Evolutionary conservation across 2,888 invertebrate species (phyloP), one percentile per base, ranked within the genome.

Genomic region (Colletes collaris): DNA sequence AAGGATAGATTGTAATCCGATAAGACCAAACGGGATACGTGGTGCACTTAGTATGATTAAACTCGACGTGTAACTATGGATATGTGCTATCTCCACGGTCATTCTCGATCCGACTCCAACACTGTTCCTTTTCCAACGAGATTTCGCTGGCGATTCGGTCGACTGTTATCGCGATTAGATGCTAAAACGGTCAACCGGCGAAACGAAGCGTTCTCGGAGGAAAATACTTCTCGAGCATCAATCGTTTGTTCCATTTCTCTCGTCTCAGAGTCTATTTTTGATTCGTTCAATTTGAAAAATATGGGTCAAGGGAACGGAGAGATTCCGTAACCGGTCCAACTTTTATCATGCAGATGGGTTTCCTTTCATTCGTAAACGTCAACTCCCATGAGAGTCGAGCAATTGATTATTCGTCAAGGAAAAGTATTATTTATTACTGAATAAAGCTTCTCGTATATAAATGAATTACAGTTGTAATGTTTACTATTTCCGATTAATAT

Each of bases 21-120:
- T 89, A 90, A 87, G 64, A 86, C 86, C 85, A 84, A 82, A 83
- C 83, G 85, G 79, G 63, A 50, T 63, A 64, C 64, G 50, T 63
- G 85, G 82, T 79, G 86, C 89, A 90, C 90, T 91, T 89, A 88
- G 89, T 86, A 87, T 89, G 90, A 91, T 91, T 91, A 90, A 91
- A 88, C 86, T 81, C 82, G 88, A 89, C 89, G 87, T 82, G 80
- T 86, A 84, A 53, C 60, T 58, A 50, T 50, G 65, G 65, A 70
- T 58, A 71, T 60, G 60, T 13, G 55, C 65, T 72, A 71, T 73
- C 73, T 77, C 58, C 11, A 55, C 19, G 46, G 19, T 55, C 37
- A 40, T 50, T 19, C 40, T n/a, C 72, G 65, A 64, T 35, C 27
- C 49, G 49, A 37, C 16, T 35, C 11, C 68, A 19, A 49, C 44